phyloP scores from a whole-genome alignment of 2,113 vertebrate species.

The Psittacus erithacus region DNA sequence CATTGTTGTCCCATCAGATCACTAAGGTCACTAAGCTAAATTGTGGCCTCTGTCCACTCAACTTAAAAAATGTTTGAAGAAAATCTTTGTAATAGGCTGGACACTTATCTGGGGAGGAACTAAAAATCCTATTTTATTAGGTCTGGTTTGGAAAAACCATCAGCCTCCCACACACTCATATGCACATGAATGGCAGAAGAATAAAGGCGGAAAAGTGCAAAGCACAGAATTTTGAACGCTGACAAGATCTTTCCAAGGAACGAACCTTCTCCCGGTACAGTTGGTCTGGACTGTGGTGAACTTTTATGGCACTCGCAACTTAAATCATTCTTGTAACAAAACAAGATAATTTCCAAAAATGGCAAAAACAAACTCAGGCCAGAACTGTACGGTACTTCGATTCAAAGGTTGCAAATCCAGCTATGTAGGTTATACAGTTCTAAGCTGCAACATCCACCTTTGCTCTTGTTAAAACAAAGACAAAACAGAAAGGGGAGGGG shows the following conservation, averaged over 20 bases:
- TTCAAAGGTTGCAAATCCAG: slow-evolving; percentile 52
- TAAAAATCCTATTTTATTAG: slow-evolving; percentile 51
- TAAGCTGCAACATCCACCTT: slow-evolving; percentile 22
- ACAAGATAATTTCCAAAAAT: slow-evolving; percentile 64
- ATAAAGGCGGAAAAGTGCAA: slow-evolving; percentile 35
- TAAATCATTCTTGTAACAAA: slow-evolving; percentile 66
- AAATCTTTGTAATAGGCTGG: background rate
- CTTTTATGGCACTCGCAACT: slow-evolving; percentile 27
- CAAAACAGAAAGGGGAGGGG: background rate
- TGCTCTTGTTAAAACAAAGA: slow-evolving; percentile 7
- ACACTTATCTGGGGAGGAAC: slow-evolving; percentile 41
- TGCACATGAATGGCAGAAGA: slow-evolving; percentile 34
- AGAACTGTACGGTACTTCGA: slow-evolving; percentile 35
- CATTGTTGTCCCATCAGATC: slow-evolving; percentile 11
- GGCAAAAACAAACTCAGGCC: slow-evolving; percentile 51
- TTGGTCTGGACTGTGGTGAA: slow-evolving; percentile 19
- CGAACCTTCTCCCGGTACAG: slow-evolving; percentile 10
- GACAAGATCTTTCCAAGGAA: slow-evolving; percentile 28
- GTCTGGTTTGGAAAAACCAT: slow-evolving; percentile 48
- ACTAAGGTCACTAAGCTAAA: slow-evolving; percentile 31
- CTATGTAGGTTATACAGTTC: slow-evolving; percentile 1
- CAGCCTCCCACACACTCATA: background rate
- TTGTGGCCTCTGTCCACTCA: background rate
- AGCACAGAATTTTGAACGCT: background rate
- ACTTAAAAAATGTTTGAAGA: slow-evolving; percentile 15